Percentiles rank a stretch among this genome's conserved stretches.
Conservation (phyloP, 2,888 invertebrate genomes). For the Erynnis tages region DNA sequence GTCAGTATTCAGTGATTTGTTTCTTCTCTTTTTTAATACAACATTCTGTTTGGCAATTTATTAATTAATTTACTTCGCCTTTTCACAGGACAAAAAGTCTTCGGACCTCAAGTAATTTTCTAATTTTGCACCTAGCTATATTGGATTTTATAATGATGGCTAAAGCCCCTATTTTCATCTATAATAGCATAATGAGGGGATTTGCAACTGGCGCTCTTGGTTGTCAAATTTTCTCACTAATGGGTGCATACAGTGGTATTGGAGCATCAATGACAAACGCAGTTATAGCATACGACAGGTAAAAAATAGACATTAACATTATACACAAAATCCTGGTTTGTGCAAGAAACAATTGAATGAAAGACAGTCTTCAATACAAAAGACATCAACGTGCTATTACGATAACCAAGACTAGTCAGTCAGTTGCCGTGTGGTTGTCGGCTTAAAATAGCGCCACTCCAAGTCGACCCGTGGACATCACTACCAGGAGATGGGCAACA, state of each 20-base stretch:
- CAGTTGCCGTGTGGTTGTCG: no score
- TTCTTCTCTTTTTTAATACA: not conserved
- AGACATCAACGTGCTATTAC: no score
- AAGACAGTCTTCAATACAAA: no score
- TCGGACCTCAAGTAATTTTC: conserved; percentile 90
- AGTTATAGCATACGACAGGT: conserved; percentile 92
- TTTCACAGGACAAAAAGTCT: conserved; percentile 84
- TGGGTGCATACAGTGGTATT: conserved; percentile 90
- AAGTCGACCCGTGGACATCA: no score
- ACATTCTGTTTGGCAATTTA: conserved; percentile 10
- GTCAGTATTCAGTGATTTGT: conserved; percentile 73
- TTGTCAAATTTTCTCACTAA: conserved; percentile 88
- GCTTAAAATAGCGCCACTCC: no score
- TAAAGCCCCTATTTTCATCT: conserved; percentile 92
- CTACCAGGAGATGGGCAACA: no score
- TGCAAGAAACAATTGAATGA: no score
- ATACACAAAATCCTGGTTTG: no score
- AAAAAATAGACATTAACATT: no score
- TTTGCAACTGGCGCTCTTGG: conserved; percentile 88
- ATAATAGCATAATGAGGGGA: conserved; percentile 90
- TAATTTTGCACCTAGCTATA: conserved; percentile 90
- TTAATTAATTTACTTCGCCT: conserved; percentile 20
- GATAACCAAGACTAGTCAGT: no score
- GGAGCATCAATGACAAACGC: conserved; percentile 91
- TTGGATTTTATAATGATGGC: conserved; percentile 94